phyloP scores from a whole-genome alignment of 1,140 invertebrate species.

The Cyclina sinensis region DNA sequence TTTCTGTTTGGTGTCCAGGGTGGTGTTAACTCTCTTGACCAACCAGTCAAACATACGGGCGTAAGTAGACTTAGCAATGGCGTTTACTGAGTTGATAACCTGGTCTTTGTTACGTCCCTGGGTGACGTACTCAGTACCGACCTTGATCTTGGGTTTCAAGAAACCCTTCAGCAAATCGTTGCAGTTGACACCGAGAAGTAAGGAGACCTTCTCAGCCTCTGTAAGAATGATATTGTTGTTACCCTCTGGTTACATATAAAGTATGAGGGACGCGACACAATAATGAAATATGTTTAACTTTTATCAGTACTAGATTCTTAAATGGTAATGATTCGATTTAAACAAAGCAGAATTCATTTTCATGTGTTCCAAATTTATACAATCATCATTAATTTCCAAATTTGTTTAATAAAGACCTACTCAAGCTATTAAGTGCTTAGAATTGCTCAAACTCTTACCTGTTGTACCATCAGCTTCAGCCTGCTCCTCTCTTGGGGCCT shows the following conservation, averaged over 20 bases:
- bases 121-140: conserved; percentile 97
- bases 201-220: conserved; percentile 97
- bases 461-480: conserved; percentile 98
- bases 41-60: conserved; percentile 98
- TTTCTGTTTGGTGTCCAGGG: conserved; percentile 98
- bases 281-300: too few species aligned
- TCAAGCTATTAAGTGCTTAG: too few species aligned
- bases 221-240: too few species aligned
- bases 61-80: conserved; percentile 98
- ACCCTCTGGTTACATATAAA: too few species aligned
- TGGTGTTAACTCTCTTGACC: conserved; percentile 99
- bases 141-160: conserved; percentile 89
- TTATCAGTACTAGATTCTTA: too few species aligned
- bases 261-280: too few species aligned
- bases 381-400: too few species aligned
- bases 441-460: conserved; percentile 59
- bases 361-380: too few species aligned
- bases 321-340: too few species aligned
- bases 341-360: too few species aligned
- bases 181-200: conserved; percentile 91
- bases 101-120: conserved; percentile 98
- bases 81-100: conserved; percentile 96
- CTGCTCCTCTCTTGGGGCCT: conserved; percentile 99
- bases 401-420: too few species aligned
- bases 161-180: conserved; percentile 88